Conservation (phyloP, 2,113 vertebrate genomes). For the Vimba vimba region DNA sequence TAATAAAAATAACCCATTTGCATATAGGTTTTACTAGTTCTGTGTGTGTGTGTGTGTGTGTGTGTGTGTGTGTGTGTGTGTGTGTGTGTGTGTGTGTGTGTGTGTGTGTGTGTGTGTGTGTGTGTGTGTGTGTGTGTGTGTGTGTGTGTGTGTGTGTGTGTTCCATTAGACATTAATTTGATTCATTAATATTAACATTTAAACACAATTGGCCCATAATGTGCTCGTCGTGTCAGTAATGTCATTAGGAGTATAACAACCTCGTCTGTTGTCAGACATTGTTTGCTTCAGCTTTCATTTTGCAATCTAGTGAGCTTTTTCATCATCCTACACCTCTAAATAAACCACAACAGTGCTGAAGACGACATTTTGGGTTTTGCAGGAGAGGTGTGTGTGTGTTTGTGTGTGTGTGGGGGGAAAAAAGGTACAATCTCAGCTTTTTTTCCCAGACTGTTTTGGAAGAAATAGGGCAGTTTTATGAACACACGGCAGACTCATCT, state of each 20-base stretch:
- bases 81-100: no score
- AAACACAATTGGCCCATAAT: neutral
- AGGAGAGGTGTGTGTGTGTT: neutral
- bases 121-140: no score
- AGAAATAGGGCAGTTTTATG: slow-evolving; percentile 10
- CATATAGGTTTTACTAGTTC: no score
- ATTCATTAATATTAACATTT: neutral
- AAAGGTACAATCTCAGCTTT: slow-evolving; percentile 10
- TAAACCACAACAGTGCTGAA: slow-evolving; percentile 12
- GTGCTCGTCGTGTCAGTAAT: slow-evolving; percentile 30
- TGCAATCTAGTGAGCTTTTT: slow-evolving; percentile 24
- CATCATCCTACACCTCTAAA: neutral
- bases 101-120: no score
- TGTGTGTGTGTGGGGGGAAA: neutral
- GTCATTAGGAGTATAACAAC: slow-evolving; percentile 35
- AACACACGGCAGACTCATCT: slow-evolving; percentile 13
- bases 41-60: no score
- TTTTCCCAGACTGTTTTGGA: neutral
- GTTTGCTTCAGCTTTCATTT: slow-evolving; percentile 22
- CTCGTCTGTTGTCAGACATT: slow-evolving; percentile 39
- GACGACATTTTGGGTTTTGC: neutral
- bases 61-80: no score
- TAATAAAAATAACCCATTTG: no score
- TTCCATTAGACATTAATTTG: neutral
- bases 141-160: no score